Evolutionary conservation across 2,888 invertebrate genomes (phyloP), one percentile per base, ranked within the genome.

Genomic region (Plebejus argus): DNA sequence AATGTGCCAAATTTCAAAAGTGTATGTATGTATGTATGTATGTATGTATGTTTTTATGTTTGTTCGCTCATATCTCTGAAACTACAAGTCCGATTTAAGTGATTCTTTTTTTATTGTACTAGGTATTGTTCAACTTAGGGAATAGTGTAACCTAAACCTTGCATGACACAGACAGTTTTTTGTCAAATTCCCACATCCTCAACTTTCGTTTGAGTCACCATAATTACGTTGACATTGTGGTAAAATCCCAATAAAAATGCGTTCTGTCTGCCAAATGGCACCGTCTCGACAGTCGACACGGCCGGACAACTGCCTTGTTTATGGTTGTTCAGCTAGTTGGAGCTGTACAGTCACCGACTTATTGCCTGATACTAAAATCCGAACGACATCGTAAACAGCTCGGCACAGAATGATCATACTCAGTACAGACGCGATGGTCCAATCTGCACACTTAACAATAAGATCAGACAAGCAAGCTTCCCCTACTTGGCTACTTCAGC

Each of bases 201-300:
- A 61, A 61, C 23, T 23, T 12, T 61, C 10, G 61, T 61, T 20
- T 61, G 23, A 61, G 61, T 61, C 61, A 61, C 8, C 3, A 61
- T 61, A 61, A 61, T 61, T 61, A 61, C 23, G 23, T 23, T 61
- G 61, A 61, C 23, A 61, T 61, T 23, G 61, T 61, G 61, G 61
- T 23, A 12, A 61, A 61, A 23, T 61, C 61, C 1, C 23, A 23
- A 61, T 61, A 61, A 61, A 58, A 23, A 23, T 61, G 61, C 23
- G 12, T 23, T 20, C 20, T 12, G 61, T 61, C 61, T 61, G 23
- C 61, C 61, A 61, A 61, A 61, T 61, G 61, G 61, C 61, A 8
- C 61, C 23, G 61, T 61, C 61, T 61, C 61, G 61, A 61, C 61
- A 61, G 61, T 23, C 61, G 23, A 61, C 61, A 61, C 23, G 61